These are phyloP conservation scores for Cygnus olor DNA, from an alignment of 2,797 vertebrate genomes.

Conservation along the genomic window DNA sequence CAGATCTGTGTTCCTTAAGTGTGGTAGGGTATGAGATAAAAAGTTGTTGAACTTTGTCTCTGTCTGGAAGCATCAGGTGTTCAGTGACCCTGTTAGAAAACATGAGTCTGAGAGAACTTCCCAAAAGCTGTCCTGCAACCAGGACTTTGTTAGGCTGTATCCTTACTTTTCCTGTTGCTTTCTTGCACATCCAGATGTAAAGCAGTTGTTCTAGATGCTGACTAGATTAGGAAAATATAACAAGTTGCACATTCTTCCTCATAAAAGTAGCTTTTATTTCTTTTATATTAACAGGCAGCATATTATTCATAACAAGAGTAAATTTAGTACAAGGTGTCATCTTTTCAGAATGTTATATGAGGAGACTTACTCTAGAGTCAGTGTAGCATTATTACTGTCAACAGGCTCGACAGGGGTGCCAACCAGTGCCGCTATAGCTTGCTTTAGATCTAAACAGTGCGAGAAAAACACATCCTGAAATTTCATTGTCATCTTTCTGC, in stretches of 20 bases:
- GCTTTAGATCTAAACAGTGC: not conserved
- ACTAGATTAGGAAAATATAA: not conserved
- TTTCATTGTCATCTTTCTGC: constrained; percentile 9
- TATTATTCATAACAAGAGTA: constrained; percentile 45
- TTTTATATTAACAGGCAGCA: constrained; percentile 35
- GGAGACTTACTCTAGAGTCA: constrained; percentile 5
- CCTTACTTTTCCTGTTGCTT: not conserved
- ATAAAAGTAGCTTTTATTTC: constrained; percentile 19
- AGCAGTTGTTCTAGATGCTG: not conserved
- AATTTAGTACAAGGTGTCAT: constrained; percentile 29
- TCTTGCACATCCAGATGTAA: not conserved
- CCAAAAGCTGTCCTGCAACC: not conserved
- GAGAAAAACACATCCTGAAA: not conserved
- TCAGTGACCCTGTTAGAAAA: not conserved
- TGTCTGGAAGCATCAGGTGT: not conserved
- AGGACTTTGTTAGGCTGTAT: not conserved
- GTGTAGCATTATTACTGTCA: constrained; percentile 23
- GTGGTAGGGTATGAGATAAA: not conserved
- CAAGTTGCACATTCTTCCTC: not conserved
- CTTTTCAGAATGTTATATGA: constrained; percentile 34
- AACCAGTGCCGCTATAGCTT: not conserved
- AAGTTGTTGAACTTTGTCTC: not conserved
- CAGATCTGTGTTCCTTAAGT: not conserved
- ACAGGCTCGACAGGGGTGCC: constrained; percentile 38
- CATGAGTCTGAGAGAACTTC: not conserved